Evolutionary conservation across 2,888 invertebrate genomes (phyloP), one percentile per base, ranked within the genome.

Genomic region (Tetrapedia diversipes): DNA sequence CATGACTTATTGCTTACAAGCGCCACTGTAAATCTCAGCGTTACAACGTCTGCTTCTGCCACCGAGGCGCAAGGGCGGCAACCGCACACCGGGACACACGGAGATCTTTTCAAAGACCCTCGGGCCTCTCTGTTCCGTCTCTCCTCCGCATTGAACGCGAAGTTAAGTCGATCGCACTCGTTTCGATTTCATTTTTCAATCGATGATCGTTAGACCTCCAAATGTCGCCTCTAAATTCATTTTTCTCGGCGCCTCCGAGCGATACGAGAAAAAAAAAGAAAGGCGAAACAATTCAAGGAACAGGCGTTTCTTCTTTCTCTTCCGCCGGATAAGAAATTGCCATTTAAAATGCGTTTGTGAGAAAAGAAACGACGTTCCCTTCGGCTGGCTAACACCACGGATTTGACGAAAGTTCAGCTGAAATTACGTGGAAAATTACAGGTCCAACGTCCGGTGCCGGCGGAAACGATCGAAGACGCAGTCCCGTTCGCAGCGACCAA

Each of bases 1-100:
- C 87, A 77, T 89, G 89, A 89, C 86, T 89, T 89, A 89, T 89
- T 87, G 81, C 89, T 80, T 88, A 89, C 89, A 87, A 89, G 87
- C 87, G 88, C 88, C 87, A 87, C 88, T 87, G 88, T 89, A 88
- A 89, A 89, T 89, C 87, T 87, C 80, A 60, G 79, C 75, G 80
- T 80, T 78, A 81, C 84, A 77, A 57, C 79, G 75, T 72, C 72
- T 82, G 67, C 77, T 80, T 79, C 72, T 83, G 73, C 79, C 71
- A 73, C 63, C 73, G 78, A 71, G 67, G 65, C 75, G 79, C 76
- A 77, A 76, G 80, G 75, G 83, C 70, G 76, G 77, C 77, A 70
- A 77, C 71, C 66, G 71, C 75, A 72, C 74, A 73, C 77, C 77
- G 47, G 70, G 53, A 54, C 71, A 54, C 73, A 49, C 43, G 49